Base-by-base conservation (phyloP, 2,113 vertebrate species). In the Syngnathus scovelli region DNA sequence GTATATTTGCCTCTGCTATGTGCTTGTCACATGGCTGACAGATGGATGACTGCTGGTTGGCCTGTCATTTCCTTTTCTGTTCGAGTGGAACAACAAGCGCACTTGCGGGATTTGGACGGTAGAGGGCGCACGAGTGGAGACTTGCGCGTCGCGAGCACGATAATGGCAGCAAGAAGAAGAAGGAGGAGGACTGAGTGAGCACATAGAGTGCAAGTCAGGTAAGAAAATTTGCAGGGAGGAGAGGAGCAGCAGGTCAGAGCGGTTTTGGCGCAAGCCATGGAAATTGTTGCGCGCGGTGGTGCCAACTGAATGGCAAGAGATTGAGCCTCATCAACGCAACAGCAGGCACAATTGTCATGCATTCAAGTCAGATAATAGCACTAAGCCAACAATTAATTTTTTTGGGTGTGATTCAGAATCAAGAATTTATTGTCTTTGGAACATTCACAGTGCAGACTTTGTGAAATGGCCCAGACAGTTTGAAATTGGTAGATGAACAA, bases 21-120 rank as follows among this genome's bases (percentile, higher is more conserved):
- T 84, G 84, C 85, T 79, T 90, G 86, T 90, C 87, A 88, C 68
- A 86, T 78, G 81, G 64, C 67, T 86, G 88, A 90, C 87, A 86
- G 87, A 89, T 83, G 79, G 78, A 87, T 85, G 83, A 84, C 81
- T 85, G 77, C 71, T 64, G 27, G 27, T 3, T 33, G 71, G 76
- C 78, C 83, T 83, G 80, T 85, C 81, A 90, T 88, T 88, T 77
- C 84, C 82, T 76, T 88, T 87, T 84, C 80, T 83, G 66, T 81
- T 75, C 76, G 78, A 74, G 71, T 81, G 75, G 76, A 72, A 87
- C 79, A 88, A 87, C 83, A 83, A 79, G 72, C 61, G 62, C 75
- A 75, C 77, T 78, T 76, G 78, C 68, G 18, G 11, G 51, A 23
- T 21, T 72, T 37, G 61, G 67, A 65, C 86, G 79, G 64, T 80